Conservation (phyloP, 1,140 invertebrate genomes). For the Ditylenchus dipsaci region DNA sequence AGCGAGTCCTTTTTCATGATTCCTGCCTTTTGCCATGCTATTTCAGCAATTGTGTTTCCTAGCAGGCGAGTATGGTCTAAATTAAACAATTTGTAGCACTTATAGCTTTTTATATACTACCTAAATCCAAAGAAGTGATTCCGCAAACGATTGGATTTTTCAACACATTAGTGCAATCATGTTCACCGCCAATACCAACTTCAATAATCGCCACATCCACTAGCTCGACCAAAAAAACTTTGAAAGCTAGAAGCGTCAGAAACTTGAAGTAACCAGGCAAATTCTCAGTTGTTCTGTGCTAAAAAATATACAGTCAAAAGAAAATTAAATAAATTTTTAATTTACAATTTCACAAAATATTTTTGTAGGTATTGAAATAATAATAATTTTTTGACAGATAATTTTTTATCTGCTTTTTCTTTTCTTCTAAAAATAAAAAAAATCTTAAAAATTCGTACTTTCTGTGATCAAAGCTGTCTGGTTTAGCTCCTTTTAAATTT, state of each 20-base stretch:
- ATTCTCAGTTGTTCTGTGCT: background rate
- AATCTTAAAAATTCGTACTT: too few relatives aligned
- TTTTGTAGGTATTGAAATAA: too few relatives aligned
- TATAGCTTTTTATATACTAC: background rate
- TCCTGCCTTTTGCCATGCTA: slow-evolving; percentile 90
- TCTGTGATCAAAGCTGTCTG: too few relatives aligned
- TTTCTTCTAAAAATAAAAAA: too few relatives aligned
- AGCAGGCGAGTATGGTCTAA: slow-evolving; percentile 80
- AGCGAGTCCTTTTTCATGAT: slow-evolving; percentile 72
- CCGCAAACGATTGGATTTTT: slow-evolving; percentile 76
- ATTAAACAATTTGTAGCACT: slow-evolving; percentile 50
- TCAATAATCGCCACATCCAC: slow-evolving; percentile 87
- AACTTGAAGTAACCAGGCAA: slow-evolving; percentile 93
- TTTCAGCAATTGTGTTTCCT: slow-evolving; percentile 77
- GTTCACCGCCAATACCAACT: slow-evolving; percentile 91
- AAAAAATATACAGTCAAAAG: too few relatives aligned
- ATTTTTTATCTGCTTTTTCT: too few relatives aligned
- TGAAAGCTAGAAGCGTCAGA: slow-evolving; percentile 81
- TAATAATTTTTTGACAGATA: too few relatives aligned
- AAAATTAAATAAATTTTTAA: too few relatives aligned
- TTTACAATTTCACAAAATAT: background rate
- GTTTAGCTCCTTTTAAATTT: too few relatives aligned
- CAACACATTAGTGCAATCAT: slow-evolving; percentile 88
- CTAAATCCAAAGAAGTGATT: slow-evolving; percentile 82
- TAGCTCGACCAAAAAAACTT: slow-evolving; percentile 78